phyloP scores from a whole-genome alignment of 1,140 invertebrate genomes.

The Cecropterus lyciades region DNA sequence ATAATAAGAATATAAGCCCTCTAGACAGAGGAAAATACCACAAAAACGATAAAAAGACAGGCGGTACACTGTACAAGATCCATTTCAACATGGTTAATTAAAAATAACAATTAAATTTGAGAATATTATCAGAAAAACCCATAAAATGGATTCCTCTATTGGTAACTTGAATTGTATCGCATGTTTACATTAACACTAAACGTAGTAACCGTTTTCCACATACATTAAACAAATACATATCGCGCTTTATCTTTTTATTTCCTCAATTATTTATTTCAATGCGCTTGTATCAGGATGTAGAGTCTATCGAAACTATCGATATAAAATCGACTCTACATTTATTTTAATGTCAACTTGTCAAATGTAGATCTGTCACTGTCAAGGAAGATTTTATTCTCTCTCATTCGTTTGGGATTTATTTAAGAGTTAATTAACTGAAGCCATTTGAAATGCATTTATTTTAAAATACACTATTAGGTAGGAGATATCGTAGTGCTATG shows the following conservation, averaged over 20 bases:
- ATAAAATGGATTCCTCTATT: constrained; percentile 7
- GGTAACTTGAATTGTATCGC: neutral
- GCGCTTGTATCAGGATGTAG: too few relatives aligned
- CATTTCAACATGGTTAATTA: constrained; percentile 59
- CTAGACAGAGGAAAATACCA: constrained; percentile 66
- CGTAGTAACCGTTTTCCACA: neutral
- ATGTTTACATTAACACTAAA: constrained; percentile 1
- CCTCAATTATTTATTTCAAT: too few relatives aligned
- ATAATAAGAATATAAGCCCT: constrained; percentile 55
- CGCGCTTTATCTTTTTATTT: neutral
- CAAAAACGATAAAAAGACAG: constrained; percentile 52
- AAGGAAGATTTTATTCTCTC: too few relatives aligned
- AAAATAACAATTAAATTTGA: constrained; percentile 13
- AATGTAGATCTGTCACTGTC: too few relatives aligned
- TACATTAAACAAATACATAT: neutral
- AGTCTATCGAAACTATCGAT: too few relatives aligned
- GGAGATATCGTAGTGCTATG: too few relatives aligned
- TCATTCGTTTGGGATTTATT: too few relatives aligned
- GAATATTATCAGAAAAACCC: neutral
- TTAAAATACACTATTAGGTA: too few relatives aligned
- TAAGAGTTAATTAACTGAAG: too few relatives aligned
- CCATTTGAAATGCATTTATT: too few relatives aligned
- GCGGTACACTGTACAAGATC: constrained; percentile 49
- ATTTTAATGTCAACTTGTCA: too few relatives aligned
- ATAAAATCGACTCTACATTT: too few relatives aligned